Percentiles rank a stretch among this genome's conserved stretches.
Conservation (phyloP, 2,797 vertebrate species). For the Chelon labrosus region DNA sequence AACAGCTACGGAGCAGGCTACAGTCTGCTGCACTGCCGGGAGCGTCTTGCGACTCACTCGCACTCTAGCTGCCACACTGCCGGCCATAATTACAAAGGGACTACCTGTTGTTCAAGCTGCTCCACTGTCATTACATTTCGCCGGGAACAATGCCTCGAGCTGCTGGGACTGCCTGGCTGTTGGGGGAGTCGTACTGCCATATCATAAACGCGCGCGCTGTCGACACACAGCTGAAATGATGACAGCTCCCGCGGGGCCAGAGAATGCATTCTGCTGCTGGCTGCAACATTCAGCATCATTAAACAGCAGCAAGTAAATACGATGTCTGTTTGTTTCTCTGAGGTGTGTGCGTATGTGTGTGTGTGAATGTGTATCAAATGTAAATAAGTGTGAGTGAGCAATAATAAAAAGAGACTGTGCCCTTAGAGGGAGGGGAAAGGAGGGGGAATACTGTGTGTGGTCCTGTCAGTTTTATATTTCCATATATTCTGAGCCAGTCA, state of each 20-base stretch:
- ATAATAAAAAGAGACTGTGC: constrained; percentile 34
- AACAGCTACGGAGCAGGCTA: not conserved
- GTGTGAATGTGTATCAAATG: not conserved
- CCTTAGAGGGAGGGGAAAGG: constrained; percentile 13
- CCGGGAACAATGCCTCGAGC: constrained; percentile 10
- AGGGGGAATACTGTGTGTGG: constrained; percentile 13
- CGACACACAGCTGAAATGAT: constrained; percentile 12
- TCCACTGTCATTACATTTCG: constrained; percentile 18
- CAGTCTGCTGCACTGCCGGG: not conserved
- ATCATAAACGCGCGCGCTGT: not conserved
- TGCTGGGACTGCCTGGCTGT: constrained; percentile 10
- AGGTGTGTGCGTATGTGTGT: not conserved
- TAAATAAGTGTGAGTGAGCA: constrained; percentile 15
- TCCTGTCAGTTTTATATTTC: constrained; percentile 25
- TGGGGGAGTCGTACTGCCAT: not conserved
- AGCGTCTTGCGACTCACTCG: not conserved
- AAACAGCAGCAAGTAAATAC: constrained; percentile 31
- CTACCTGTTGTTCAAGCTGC: constrained; percentile 40
- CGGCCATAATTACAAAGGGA: constrained; percentile 16
- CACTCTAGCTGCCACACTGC: not conserved
- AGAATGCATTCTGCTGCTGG: constrained; percentile 14
- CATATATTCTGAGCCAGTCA: constrained; percentile 29
- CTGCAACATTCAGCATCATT: constrained; percentile 45
- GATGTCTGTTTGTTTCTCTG: not conserved
- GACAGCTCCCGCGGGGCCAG: constrained; percentile 20